Base-by-base conservation (phyloP, 2,797 vertebrate species). In the Coluber constrictor region DNA sequence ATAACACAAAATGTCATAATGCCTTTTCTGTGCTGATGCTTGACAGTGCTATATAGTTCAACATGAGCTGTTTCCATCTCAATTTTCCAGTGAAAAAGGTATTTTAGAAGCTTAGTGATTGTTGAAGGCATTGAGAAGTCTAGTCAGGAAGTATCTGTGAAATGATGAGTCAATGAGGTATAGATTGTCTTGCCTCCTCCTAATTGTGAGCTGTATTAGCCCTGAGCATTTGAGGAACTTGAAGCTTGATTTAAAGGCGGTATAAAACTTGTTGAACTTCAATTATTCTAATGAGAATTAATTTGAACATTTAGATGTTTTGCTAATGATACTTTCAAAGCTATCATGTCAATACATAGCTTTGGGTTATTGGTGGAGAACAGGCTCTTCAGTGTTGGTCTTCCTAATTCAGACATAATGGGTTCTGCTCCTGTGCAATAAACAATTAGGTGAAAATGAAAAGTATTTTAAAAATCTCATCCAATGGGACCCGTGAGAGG, bases 271-370 rank as follows among this genome's bases (percentile, higher is more conserved):
- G 63, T 61, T 83, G 60, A 18, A 11, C 5, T 56, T 37, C 32
- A 74, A 20, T 32, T 87, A 11, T 66, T 90, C 51, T 93, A 70
- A 86, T 66, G 90, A 86, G 88, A 93, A 43, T 32, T 83, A 89
- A 92, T 79, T 29, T 29, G 47, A 32, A 32, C 20, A 16, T 63
- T 79, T 29, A 32, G 27, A 37, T 20, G 23, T 56, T 51, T 90
- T 59, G 60, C n/a, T 90, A 12, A 55, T 60, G 18, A 9, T 37
- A 32, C 13, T 74, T 11, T 6, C 55, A 88, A 79, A 59, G 37
- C n/a, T 92, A n/a, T 29, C 57, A 79, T 88, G 18, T 60, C 11
- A 74, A 63, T 93, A 90, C 27, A 51, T n/a, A 87, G 13, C 18
- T 56, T 29, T 27, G 11, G 27, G 57, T 93, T 87, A 56, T 37